These are phyloP conservation scores for Spisula subtruncata DNA, from an alignment of 2,888 invertebrate species.

Conservation along the genomic window DNA sequence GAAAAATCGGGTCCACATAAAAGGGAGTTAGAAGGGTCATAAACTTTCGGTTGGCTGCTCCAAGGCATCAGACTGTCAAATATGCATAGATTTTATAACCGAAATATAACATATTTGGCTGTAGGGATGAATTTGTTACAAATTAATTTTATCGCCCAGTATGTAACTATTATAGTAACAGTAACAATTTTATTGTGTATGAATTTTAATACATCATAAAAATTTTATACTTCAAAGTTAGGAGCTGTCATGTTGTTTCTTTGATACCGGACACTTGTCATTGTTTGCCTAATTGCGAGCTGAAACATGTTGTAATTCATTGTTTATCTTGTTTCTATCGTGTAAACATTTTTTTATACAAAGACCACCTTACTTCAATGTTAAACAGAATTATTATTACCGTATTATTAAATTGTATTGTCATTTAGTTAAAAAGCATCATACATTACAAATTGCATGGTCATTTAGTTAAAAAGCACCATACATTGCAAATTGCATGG, in stretches of 20 bases:
- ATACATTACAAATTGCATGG: too few relatives aligned
- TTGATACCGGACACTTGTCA: slow-evolving; percentile 21
- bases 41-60: background rate
- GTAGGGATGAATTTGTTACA: slow-evolving; percentile 33
- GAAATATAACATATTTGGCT: slow-evolving; percentile 34
- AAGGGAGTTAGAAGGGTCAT: slow-evolving; percentile 21
- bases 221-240: slow-evolving; percentile 38
- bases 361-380: too few relatives aligned
- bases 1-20: background rate
- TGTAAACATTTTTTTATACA: too few relatives aligned
- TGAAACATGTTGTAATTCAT: background rate
- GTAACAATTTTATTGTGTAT: slow-evolving; percentile 32
- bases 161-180: slow-evolving; percentile 10
- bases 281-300: background rate
- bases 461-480: too few relatives aligned
- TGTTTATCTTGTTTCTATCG: background rate
- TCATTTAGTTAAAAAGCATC: too few relatives aligned
- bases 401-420: too few relatives aligned
- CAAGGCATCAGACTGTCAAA: slow-evolving; percentile 24
- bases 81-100: background rate
- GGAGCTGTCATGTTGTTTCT: slow-evolving; percentile 36
- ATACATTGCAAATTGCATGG: too few relatives aligned
- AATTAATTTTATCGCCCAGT: slow-evolving; percentile 37
- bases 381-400: too few relatives aligned
- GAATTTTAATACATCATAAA: slow-evolving; percentile 46